Base-by-base conservation (phyloP, 2,797 vertebrate species). In the Arctocebus calabarensis region DNA sequence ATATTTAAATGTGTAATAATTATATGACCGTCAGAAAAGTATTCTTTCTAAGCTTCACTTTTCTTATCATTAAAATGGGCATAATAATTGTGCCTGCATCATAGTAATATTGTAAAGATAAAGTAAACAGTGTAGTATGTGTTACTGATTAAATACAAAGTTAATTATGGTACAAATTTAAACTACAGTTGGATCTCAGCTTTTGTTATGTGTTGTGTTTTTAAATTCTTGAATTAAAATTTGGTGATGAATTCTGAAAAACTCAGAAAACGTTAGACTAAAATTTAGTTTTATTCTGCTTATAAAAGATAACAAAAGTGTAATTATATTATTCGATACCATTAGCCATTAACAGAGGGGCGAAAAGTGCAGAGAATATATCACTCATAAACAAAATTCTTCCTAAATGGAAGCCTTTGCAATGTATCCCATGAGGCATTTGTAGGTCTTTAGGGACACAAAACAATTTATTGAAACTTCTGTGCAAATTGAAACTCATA, bases 401-500 rank as follows among this genome's bases (percentile, higher is more conserved):
- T 94, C 94, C 71, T 52, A 92, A 95, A 96, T 14, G 29, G 71
- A 91, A 95, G 79, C 57, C 66, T 91, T 92, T 85, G 52, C 32
- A 16, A 34, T 70, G 40, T 70, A 92, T 84, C 93, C 88, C 71
- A 92, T 7, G 71, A 98, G 86, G 57, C 52, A 91, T 82, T 86
- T 84, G 37, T 57, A 91, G 68, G 84, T 83, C 94, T 96, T 92
- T 74, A 95, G 95, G 55, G 93, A 96, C 81, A 95, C 87, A 96
- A 96, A 95, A 95, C 92, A 94, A 97, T 97, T 95, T 95, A 96
- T 97, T 94, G 90, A 91, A 96, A 93, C 88, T 87, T 97, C 79
- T 52, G 27, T 79, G 62, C 88, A 94, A 97, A 97, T 71, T 90
- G 87, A 94, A 97, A 87, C 88, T 94, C 59, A 14, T 93, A 90